These are phyloP conservation scores for Ornithoptera alexandrae DNA, from an alignment of 2,888 invertebrate genomes.

Conservation along the genomic window DNA sequence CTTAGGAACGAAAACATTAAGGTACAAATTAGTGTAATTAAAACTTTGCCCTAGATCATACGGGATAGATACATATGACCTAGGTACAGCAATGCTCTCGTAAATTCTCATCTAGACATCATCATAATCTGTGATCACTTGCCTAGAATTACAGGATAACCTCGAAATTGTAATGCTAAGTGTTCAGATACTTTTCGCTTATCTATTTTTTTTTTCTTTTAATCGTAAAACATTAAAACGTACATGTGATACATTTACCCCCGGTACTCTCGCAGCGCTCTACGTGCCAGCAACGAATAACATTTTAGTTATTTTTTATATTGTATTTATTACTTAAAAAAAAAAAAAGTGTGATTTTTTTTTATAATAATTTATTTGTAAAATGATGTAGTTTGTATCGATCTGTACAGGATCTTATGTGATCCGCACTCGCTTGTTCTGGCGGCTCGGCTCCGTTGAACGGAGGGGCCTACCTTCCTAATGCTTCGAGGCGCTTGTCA, in stretches of 20 bases:
- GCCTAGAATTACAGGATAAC: too few species aligned
- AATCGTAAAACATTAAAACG: not conserved
- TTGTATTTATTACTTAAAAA: constrained; percentile 71
- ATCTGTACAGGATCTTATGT: constrained; percentile 46
- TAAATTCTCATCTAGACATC: not conserved
- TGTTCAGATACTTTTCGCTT: not conserved
- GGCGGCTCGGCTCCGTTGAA: constrained; percentile 11
- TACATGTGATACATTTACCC: not conserved
- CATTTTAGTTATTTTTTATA: constrained; percentile 58
- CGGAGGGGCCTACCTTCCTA: constrained; percentile 28
- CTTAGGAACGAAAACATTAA: constrained; percentile 2
- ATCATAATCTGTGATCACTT: not conserved
- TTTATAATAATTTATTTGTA: constrained; percentile 72
- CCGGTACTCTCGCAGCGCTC: not conserved
- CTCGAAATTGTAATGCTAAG: not conserved
- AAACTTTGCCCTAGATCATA: not conserved
- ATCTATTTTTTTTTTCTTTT: not conserved
- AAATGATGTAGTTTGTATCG: constrained; percentile 54
- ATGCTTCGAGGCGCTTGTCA: constrained; percentile 72
- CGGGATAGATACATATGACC: not conserved
- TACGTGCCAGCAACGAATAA: constrained; percentile 29
- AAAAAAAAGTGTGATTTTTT: constrained; percentile 59
- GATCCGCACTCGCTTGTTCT: constrained; percentile 25
- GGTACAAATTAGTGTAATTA: constrained; percentile 28
- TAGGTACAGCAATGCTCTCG: not conserved